Evolutionary conservation across 2,797 vertebrate species (phyloP), one percentile per base, ranked within the genome.

Genomic region (Mallotus villosus): DNA sequence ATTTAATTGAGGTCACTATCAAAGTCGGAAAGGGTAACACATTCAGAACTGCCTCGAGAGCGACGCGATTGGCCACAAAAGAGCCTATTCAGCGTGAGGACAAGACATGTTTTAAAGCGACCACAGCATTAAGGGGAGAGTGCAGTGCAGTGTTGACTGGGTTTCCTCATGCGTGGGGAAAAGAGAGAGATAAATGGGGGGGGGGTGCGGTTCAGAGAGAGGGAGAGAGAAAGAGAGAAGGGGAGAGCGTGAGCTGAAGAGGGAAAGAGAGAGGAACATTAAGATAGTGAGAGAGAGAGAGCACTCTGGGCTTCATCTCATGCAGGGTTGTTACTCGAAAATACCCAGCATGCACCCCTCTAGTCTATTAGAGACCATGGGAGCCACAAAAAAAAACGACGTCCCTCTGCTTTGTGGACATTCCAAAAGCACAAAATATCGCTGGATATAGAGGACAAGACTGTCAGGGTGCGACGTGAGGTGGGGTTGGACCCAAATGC

Each of bases 151-250:
- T 88, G 84, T 80, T 83, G 82, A 91, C 79, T 87, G 82, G 75
- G 78, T 77, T 85, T 86, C 80, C 75, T 90, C 87, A 88, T 85
- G 88, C 82, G 77, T 85, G 81, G 81, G 82, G 81, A 79, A 79
- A 67, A 74, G 37, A 76, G 63, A 78, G 76, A 70, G 59, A 78
- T 77, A 63, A 63, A 25, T 5, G 53, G 7, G 64, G 55, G 21
- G 55, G 5, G 51, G 61, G 4, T 59, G 32, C 2, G 68, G 41
- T 17, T 55, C 46, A 12, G 32, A 70, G 58, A 59, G 34, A 51
- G 59, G 24, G 2, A 46, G 22, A 41, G 29, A 16, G 21, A 41
- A n/a, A 24, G 41, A 29, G 8, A 68, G 51, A 14, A 2, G 9
- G n/a, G 57, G 14, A 41, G n/a, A 60, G n/a, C 27, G 65, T 17